Percentiles rank a stretch among this genome's conserved stretches.
phyloP scores from a whole-genome alignment of 2,797 vertebrate genomes.

The Gephyroberyx darwinii region DNA sequence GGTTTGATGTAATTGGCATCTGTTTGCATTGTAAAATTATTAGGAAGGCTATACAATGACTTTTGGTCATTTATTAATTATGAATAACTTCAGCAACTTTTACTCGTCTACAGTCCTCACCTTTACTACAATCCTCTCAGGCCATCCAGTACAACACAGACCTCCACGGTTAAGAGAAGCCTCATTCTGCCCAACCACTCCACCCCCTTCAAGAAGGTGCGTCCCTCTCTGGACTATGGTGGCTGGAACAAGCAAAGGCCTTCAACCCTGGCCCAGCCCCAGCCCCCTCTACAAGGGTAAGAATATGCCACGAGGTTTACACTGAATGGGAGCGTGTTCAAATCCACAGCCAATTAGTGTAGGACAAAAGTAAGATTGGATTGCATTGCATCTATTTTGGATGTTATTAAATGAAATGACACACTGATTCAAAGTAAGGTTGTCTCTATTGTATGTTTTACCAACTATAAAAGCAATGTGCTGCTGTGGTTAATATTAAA shows the following conservation, averaged over 20 bases:
- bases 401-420: neutral
- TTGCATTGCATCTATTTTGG: neutral
- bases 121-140: constrained; percentile 69
- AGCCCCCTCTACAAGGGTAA: constrained; percentile 95
- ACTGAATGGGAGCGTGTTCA: neutral
- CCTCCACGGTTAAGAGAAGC: constrained; percentile 89
- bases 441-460: neutral
- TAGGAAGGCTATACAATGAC: too few relatives aligned
- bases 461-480: neutral
- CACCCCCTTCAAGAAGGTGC: constrained; percentile 93
- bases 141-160: constrained; percentile 82
- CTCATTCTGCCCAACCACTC: constrained; percentile 92
- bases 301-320: constrained; percentile 1
- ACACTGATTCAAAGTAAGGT: neutral
- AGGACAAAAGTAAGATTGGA: neutral
- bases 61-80: too few relatives aligned
- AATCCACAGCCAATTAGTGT: neutral
- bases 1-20: neutral
- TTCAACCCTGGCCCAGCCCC: constrained; percentile 86
- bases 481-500: neutral
- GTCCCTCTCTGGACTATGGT: constrained; percentile 90
- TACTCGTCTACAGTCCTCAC: neutral
- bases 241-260: constrained; percentile 96
- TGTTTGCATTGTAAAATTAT: too few relatives aligned
- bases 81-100: neutral